Conservation (phyloP, 1,140 invertebrate genomes). For the Pseudomyrmex gracilis region DNA sequence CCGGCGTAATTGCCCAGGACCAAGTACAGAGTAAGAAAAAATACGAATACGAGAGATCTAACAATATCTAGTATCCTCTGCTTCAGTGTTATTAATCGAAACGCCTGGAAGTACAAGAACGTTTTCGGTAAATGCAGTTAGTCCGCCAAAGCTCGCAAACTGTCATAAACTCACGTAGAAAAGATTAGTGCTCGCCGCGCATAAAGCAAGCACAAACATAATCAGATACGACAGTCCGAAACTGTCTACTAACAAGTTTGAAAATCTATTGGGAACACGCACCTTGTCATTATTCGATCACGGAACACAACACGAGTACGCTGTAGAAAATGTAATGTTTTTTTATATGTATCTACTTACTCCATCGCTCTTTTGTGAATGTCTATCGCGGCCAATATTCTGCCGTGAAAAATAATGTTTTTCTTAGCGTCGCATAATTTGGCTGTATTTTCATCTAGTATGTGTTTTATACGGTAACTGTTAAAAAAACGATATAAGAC, state of each 20-base stretch:
- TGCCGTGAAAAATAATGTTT: neutral
- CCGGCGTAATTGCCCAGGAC: neutral
- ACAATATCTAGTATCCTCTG: neutral
- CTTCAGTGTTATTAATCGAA: neutral
- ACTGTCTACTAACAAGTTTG: neutral
- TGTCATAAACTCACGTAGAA: neutral
- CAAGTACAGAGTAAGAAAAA: neutral
- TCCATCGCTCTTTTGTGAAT: constrained; percentile 17
- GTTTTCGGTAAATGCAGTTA: neutral
- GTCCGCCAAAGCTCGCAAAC: too few species aligned
- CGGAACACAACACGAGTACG: neutral
- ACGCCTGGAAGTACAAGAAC: neutral
- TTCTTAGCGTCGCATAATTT: neutral
- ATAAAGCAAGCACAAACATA: neutral
- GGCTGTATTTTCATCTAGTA: neutral
- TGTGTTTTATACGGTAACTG: constrained; percentile 17
- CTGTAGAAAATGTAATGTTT: neutral
- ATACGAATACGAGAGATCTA: too few species aligned
- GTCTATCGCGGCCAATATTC: neutral
- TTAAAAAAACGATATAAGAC: neutral
- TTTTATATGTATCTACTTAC: constrained; percentile 8
- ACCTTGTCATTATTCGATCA: neutral
- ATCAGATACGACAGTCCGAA: neutral
- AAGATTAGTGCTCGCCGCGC: neutral
- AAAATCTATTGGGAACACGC: neutral